Conservation (phyloP, 2,888 invertebrate species). For the Epinotia nisella region DNA sequence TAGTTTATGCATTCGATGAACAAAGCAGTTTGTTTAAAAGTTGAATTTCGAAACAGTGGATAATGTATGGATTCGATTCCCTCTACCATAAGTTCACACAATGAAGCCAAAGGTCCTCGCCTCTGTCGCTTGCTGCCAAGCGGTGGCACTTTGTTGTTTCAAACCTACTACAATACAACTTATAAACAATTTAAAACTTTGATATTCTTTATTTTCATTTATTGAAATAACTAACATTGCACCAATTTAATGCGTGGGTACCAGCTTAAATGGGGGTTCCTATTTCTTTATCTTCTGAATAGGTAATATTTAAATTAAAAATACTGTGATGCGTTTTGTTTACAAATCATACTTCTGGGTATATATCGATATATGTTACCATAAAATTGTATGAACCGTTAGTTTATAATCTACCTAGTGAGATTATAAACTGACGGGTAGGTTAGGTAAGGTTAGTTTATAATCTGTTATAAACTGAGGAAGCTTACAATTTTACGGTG, state of each 20-base stretch:
- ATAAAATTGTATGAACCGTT: no score
- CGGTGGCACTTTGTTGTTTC: not conserved
- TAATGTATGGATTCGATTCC: slow-evolving; percentile 4
- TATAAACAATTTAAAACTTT: not conserved
- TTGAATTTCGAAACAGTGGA: not conserved
- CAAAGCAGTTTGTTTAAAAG: not conserved
- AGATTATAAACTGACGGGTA: no score
- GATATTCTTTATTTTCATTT: not conserved
- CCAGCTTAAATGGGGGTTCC: not conserved
- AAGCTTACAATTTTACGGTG: no score
- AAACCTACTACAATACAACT: not conserved
- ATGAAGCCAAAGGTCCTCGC: slow-evolving; percentile 19
- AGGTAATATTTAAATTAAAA: no score
- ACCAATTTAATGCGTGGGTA: not conserved
- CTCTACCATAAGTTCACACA: slow-evolving; percentile 1
- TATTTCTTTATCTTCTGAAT: not conserved
- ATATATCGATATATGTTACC: no score
- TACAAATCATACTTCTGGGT: not conserved
- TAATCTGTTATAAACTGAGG: no score
- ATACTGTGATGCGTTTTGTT: not conserved
- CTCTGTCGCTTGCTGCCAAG: slow-evolving; percentile 7
- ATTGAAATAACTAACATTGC: not conserved
- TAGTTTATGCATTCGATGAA: not conserved
- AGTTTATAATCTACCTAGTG: no score
- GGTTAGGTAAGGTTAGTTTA: no score